Base-by-base conservation (phyloP, 1,140 invertebrate genomes). In the Lepidurus couesii region DNA sequence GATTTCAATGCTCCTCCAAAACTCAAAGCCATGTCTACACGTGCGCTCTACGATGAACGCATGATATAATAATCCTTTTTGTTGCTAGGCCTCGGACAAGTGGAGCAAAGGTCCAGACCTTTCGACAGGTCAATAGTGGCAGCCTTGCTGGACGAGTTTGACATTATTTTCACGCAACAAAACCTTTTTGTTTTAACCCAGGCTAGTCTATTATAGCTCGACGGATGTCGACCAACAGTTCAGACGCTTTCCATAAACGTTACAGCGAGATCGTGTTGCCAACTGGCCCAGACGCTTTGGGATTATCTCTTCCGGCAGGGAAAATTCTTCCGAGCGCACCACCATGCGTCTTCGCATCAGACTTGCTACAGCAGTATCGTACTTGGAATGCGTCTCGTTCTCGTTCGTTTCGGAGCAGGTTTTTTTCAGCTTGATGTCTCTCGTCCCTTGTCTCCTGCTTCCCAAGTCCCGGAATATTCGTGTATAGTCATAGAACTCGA, bases 351-450 rank as follows among this genome's bases (percentile, higher is more conserved):
- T 65, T 65, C 16, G 53, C 53, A 65, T 65, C 47, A 21, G 13
- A 65, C 53, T 65, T 65, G 21, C 21, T 65, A 21, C 53, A 65
- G 53, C 53, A 21, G 53, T 65, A 34, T 0, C 34, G 34, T 34
- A 21, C 53, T 65, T 13, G 9, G 53, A 65, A 65, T 65, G n/a
- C 21, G 21, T 65, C 53, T 65, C 53, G 21, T 65, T 65, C 53
- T 65, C 21, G 53, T 21, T 21, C 53, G 4, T 34, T 3, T 34
- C 34, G 34, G 8, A 65, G 53, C n/a, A 13, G 53, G 53, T 65
- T 65, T 65, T 65, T 65, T 21, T 34, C 34, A 34, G 34, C 53
- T 65, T 65, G 53, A 65, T 21, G 53, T 65, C 53, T 65, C 53
- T 65, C 4, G 34, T 34, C 34, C 3, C 2, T 34, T 34, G 26